These are phyloP conservation scores for Drosophila antonietae DNA, from an alignment of 2,888 invertebrate genomes.

Conservation along the genomic window DNA sequence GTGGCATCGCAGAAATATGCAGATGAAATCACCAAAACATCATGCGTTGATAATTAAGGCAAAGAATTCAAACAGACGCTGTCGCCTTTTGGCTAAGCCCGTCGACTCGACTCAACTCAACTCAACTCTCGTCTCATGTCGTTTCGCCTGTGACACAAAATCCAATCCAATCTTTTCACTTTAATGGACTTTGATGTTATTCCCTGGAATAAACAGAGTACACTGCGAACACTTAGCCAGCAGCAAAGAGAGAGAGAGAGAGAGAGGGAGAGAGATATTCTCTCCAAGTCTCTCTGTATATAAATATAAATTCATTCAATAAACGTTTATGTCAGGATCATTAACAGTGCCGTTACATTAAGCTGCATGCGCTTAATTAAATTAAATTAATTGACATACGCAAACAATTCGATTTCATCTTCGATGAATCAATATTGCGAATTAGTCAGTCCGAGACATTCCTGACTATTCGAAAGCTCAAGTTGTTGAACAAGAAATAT, in stretches of 20 bases:
- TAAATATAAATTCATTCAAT: constrained; percentile 62
- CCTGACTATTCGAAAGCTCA: constrained; percentile 18
- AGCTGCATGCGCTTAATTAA: constrained; percentile 55
- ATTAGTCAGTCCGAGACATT: neutral
- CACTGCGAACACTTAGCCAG: constrained; percentile 41
- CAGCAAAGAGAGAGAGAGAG: neutral
- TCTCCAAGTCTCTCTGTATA: constrained; percentile 13
- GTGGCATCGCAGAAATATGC: constrained; percentile 66
- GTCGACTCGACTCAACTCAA: constrained; percentile 1
- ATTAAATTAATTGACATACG: constrained; percentile 59
- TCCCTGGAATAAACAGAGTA: constrained; percentile 20
- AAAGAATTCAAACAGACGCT: constrained; percentile 71
- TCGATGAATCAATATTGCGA: constrained; percentile 21
- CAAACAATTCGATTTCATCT: constrained; percentile 26
- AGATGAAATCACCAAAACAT: constrained; percentile 77
- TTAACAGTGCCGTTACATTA: constrained; percentile 64
- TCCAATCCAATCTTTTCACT: constrained; percentile 77
- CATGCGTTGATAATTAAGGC: constrained; percentile 78
- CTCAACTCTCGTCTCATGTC: neutral
- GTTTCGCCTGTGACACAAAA: constrained; percentile 53
- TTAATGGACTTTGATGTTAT: constrained; percentile 68
- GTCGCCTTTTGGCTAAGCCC: constrained; percentile 54
- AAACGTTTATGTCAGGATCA: constrained; percentile 65
- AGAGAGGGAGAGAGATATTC: too few relatives aligned
- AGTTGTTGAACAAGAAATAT: constrained; percentile 16